Base-by-base conservation (phyloP, 2,113 vertebrate genomes). In the Scomber japonicus region DNA sequence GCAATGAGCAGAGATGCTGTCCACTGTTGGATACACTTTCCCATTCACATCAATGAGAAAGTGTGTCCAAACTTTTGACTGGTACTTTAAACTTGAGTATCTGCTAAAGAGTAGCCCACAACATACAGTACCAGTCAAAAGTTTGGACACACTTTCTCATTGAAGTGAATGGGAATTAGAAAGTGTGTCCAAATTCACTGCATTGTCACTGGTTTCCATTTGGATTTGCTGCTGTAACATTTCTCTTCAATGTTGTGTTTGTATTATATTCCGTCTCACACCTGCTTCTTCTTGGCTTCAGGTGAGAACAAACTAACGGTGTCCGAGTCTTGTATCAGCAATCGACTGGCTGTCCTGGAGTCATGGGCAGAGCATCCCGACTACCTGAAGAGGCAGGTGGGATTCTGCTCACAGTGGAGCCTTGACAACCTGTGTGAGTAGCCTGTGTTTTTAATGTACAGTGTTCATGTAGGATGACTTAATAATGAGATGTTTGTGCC, bases 241-340 rank as follows among this genome's bases (percentile, higher is more conserved):
- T 45, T 56, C 46, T 30, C 68, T 70, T 3, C 11, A 50, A 40
- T 24, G 30, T 21, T 8, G 4, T 5, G 14, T 53, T 30, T 10
- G 6, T 82, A 63, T 30, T n/a, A 11, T 16, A 31, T 60, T 62
- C 17, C 30, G 7, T 17, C 15, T 65, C 46, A 14, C 21, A 3
- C 8, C 11, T 40, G 4, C 17, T 66, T 40, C n/a, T 74, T 56
- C 12, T 73, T 15, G 17, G n/a, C 51, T 71, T 72, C 87, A 99
- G 98, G 97, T 96, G 98, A 99, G 93, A 99, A 99, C 94, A 99
- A 99, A 91, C 94, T 98, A 89, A 99, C 98, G 0, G 97, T 99
- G 88, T 97, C 96, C 0, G 94, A 97, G 66, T 99, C 98, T 0
- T 96, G 96, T 82, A 98, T 99, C 87, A 98, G 97, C 0, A 94